Evolutionary conservation across 2,113 vertebrate genomes (phyloP).

Genomic region (Axis porcinus): DNA sequence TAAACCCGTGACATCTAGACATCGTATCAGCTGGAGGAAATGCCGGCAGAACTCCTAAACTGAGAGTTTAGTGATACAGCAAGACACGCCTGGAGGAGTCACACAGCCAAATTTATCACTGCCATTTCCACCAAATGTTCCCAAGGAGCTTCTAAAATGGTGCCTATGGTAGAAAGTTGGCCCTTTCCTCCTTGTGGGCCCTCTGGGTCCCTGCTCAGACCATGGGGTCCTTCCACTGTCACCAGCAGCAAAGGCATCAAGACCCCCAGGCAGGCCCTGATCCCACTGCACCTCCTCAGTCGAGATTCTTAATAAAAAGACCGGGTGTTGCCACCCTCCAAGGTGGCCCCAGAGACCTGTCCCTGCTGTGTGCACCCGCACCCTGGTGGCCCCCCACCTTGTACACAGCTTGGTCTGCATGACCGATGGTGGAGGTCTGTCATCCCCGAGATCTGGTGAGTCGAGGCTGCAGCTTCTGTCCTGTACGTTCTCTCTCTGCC

Average conservation of each 20-base stretch:
- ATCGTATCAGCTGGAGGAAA: conserved; percentile 39
- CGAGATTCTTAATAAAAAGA: background rate
- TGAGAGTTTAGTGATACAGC: conserved; percentile 21
- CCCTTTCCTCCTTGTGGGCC: background rate
- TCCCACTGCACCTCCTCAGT: background rate
- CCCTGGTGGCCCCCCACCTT: background rate
- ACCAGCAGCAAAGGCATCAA: background rate
- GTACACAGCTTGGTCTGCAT: background rate
- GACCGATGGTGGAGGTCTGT: rapidly evolving
- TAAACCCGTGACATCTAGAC: background rate
- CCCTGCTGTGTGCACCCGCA: background rate
- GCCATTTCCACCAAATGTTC: conserved; percentile 56
- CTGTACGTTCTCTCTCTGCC: too few species aligned
- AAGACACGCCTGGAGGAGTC: background rate
- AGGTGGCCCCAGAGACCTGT: rapidly evolving
- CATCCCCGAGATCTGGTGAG: background rate
- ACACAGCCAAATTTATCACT: conserved; percentile 14
- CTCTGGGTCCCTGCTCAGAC: background rate
- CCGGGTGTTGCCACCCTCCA: background rate
- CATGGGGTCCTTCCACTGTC: rapidly evolving
- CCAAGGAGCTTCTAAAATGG: background rate
- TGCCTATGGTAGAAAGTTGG: background rate
- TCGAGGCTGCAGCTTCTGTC: background rate
- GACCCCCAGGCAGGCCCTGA: background rate
- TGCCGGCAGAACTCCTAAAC: background rate